A percentile compares a stretch with the other conserved stretches of the same genome.
phyloP scores from a whole-genome alignment of 2,888 invertebrate genomes.

The Pasiphila rectangulata region DNA sequence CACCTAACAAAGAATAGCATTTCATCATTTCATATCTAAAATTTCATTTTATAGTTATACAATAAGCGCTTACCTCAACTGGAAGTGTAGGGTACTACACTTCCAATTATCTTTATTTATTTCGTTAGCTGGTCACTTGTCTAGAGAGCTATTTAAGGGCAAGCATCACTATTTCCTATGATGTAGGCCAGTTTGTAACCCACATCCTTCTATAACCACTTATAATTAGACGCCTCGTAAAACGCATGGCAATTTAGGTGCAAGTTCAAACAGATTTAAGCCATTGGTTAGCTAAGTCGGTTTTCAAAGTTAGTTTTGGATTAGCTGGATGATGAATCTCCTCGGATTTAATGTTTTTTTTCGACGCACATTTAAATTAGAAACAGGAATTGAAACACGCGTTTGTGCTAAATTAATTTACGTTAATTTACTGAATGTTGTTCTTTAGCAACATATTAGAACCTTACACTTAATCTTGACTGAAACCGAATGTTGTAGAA shows the following conservation, averaged over 20 bases:
- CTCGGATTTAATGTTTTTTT: too few species aligned
- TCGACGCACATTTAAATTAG: too few species aligned
- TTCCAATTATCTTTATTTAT: background rate
- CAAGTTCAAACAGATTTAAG: slow-evolving; percentile 24
- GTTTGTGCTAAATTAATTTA: too few species aligned
- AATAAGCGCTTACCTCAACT: too few species aligned
- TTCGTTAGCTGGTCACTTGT: background rate
- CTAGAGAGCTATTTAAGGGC: slow-evolving; percentile 1
- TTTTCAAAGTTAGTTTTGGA: background rate
- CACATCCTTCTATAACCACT: slow-evolving; percentile 31
- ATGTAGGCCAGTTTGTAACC: slow-evolving; percentile 39
- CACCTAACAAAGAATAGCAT: too few species aligned
- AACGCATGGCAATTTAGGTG: slow-evolving; percentile 24
- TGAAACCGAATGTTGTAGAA: background rate
- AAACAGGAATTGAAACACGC: too few species aligned
- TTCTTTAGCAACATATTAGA: background rate
- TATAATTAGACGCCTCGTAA: slow-evolving; percentile 33
- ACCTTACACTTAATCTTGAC: background rate
- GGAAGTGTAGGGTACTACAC: too few species aligned
- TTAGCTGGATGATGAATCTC: too few species aligned
- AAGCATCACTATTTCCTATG: slow-evolving; percentile 32
- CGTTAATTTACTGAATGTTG: too few species aligned
- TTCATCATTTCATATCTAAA: too few species aligned
- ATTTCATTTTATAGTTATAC: too few species aligned
- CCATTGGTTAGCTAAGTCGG: background rate